Base-by-base conservation (phyloP, 2,113 vertebrate species). In the Osmerus mordax region DNA sequence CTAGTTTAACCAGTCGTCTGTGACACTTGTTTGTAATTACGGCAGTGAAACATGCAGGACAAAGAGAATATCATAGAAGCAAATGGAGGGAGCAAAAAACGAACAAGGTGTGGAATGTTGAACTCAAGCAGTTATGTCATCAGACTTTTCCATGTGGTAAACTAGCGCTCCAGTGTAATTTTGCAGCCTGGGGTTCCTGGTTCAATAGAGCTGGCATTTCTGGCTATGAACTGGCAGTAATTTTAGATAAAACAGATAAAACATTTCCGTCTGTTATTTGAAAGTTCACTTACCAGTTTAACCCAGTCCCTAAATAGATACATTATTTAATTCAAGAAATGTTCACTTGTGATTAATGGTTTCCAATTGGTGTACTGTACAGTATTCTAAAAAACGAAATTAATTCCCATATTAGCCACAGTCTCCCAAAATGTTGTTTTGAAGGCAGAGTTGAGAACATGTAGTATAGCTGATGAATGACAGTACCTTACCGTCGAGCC, bases 61-160 rank as follows among this genome's bases (percentile, higher is more conserved):
- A 77, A 81, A 36, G 67, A 69, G 70, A 69, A 4, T 67, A 4
- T 71, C 55, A 72, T 74, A 68, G 75, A 87, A 81, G 29, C 76
- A 78, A 61, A 62, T 69, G 74, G 84, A 60, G 78, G 81, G 28
- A 69, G 74, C 47, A 84, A 81, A 71, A 72, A 77, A 81, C 82
- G 79, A 86, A 84, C 62, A 83, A 81, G 88, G 83, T 72, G 89
- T 84, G 87, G 86, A 87, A 80, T 60, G 19, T 68, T 81, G 61
- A 53, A 74, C 77, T 79, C 78, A 75, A 78, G 78, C 23, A 78
- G 82, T 91, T 88, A 91, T 82, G 83, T 91, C 89, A 91, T 83
- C 75, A 78, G 61, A 86, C 76, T 87, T 88, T 91, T 87, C 76
- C 85, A 84, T 88, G 79, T 82, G 83, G 81, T 65, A 56, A 14